Evolutionary conservation across 2,888 invertebrate species (phyloP), one percentile per base, ranked within the genome.

Genomic region (Pimpla rufipes): DNA sequence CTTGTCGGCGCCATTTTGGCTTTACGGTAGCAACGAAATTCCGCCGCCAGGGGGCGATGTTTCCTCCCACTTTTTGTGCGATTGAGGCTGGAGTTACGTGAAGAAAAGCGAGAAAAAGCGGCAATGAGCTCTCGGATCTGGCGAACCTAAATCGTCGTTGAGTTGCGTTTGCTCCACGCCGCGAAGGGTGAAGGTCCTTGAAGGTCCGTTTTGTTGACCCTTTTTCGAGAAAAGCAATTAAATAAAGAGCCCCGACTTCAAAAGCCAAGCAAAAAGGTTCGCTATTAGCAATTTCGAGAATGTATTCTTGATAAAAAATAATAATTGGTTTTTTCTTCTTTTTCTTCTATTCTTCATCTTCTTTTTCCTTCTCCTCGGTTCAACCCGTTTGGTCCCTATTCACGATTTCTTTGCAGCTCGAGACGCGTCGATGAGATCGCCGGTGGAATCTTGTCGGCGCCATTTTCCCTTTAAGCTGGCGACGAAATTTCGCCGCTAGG

Each of bases 61-160:
- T 52, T 21, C 45, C 29, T 21, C 45, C 21, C 16, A 3, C 13
- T 0, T 37, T n/a, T 29, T 40, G 8, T 16, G 8, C 13, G 1
- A 16, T 73, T 16, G 62, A 29, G 6, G 42, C 35, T 75, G 7
- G 2, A 35, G 64, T 67, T 76, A 77, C 55, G 50, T n/a, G n/a
- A n/a, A n/a, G n/a, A n/a, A n/a, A 68, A 62, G 67, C 47, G 62
- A 62, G 42, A 77, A 70, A 66, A 71, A 67, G 70, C 62, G 21
- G 45, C 47, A 23, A 59, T 16, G 55, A 18, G 13, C 29, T 10
- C 45, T 57, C 59, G 29, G 35, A 57, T 47, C 42, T 18, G 11
- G 45, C 35, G 42, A 42, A 35, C 29, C 45, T 29, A 29, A 59
- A 59, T 29, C 73, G n/a, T 2, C 59, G 21, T 18, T n/a, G 59